phyloP scores from a whole-genome alignment of 2,888 invertebrate genomes.

The Drosophila picticornis region DNA sequence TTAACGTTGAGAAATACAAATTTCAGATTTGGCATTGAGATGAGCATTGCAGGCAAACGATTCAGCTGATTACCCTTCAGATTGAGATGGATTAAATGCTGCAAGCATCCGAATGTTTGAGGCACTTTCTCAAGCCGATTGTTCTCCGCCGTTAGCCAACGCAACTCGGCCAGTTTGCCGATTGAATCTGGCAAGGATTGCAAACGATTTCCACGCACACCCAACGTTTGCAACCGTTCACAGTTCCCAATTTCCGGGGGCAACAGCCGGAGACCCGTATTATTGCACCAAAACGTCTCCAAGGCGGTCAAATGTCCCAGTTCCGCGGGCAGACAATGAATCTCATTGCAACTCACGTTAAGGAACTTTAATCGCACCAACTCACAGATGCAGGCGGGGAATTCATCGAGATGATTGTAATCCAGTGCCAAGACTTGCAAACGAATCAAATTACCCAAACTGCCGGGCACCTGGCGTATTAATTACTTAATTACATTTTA shows the following conservation, averaged over 20 bases:
- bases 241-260: constrained; percentile 88
- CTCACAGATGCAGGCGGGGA: constrained; percentile 88
- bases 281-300: constrained; percentile 90
- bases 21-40: constrained; percentile 86
- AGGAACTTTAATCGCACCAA: constrained; percentile 87
- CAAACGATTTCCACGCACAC: constrained; percentile 88
- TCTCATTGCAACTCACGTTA: constrained; percentile 89
- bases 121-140: constrained; percentile 87
- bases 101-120: constrained; percentile 86
- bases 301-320: constrained; percentile 87
- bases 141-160: constrained; percentile 89
- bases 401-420: constrained; percentile 88
- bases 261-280: constrained; percentile 86
- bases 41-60: constrained; percentile 86
- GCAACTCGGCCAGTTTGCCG: constrained; percentile 87
- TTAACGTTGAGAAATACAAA: constrained; percentile 87
- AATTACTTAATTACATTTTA: not conserved
- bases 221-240: constrained; percentile 88
- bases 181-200: constrained; percentile 87
- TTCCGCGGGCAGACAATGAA: constrained; percentile 87
- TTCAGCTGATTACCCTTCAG: constrained; percentile 87
- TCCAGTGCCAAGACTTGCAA: constrained; percentile 88
- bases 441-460: constrained; percentile 86
- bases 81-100: constrained; percentile 88
- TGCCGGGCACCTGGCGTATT: constrained; percentile 83